Evolutionary conservation across 30 jellyfish, hydroid and myxozoan genomes (phyloP).

Genomic region (Aurelia aurita complex sp. Pacific): DNA sequence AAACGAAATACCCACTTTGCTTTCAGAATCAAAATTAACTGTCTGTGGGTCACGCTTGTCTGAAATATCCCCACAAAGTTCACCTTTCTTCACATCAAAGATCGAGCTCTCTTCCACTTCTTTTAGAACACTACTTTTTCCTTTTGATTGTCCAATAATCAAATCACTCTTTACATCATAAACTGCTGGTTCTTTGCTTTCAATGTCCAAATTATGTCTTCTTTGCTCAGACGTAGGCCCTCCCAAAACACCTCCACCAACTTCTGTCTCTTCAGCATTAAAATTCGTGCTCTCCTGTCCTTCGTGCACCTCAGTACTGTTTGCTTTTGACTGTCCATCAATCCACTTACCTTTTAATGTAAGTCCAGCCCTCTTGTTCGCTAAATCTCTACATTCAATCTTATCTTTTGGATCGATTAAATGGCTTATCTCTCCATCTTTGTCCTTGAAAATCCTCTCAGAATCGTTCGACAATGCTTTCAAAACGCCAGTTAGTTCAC

Average conservation of each 20-base stretch:
- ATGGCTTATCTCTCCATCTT: constrained; percentile 28
- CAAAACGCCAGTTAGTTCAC: neutral
- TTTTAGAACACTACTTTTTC: neutral
- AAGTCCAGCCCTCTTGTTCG: constrained; percentile 31
- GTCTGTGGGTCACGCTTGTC: no score
- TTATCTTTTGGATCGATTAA: constrained; percentile 23
- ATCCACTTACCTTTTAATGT: constrained; percentile 8
- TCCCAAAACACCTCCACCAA: no score
- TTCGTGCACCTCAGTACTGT: constrained; percentile 14
- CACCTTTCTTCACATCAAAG: no score
- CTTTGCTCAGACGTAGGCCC: no score
- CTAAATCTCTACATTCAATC: constrained; percentile 17
- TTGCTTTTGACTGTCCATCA: constrained; percentile 3
- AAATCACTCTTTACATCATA: neutral
- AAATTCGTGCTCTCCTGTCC: no score
- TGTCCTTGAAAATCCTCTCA: constrained; percentile 18
- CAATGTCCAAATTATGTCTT: no score
- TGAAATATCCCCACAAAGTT: no score
- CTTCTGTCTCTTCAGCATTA: no score
- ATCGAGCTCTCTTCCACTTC: no score
- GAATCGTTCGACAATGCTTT: constrained; percentile 8
- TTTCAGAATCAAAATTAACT: no score
- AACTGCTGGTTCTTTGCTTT: no score
- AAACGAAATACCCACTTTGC: neutral
- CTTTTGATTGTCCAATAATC: neutral